A percentile compares a stretch with the other conserved stretches of the same genome.
Conservation (phyloP, 2,888 invertebrate species). For the Ariolimax columbianus region DNA sequence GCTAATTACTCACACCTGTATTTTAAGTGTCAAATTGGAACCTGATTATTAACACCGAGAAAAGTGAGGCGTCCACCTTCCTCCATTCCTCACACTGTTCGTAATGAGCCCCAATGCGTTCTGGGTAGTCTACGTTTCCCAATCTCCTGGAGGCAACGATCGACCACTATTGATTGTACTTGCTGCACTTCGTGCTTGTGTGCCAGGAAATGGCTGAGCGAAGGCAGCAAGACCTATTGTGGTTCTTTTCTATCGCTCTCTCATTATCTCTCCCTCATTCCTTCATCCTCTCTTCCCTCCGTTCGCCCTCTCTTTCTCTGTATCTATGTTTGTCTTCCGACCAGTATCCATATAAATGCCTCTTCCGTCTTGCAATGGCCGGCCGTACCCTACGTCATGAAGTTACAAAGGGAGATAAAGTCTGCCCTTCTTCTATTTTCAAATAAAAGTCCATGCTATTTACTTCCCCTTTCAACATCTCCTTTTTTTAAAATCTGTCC, state of each 20-base stretch:
- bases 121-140: background rate
- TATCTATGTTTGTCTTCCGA: no score
- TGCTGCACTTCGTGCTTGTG: slow-evolving; percentile 9
- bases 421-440: no score
- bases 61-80: background rate
- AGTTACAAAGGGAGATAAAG: no score
- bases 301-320: background rate
- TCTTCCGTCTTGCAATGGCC: no score
- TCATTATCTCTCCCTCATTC: no score
- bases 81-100: background rate
- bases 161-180: slow-evolving; percentile 33
- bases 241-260: slow-evolving; percentile 37
- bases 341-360: no score
- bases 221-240: slow-evolving; percentile 34
- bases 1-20: no score
- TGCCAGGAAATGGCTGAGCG: slow-evolving; percentile 18
- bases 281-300: slow-evolving; percentile 36
- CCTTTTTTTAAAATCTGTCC: background rate
- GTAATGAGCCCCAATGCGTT: background rate
- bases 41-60: background rate
- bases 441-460: no score
- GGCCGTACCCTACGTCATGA: no score
- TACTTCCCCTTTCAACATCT: no score
- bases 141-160: slow-evolving; percentile 19
- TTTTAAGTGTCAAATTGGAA: no score